Percentiles rank a stretch among this genome's conserved stretches.
These are phyloP conservation scores for Masticophis lateralis DNA, from an alignment of 2,797 vertebrate genomes.

Conservation along the genomic window DNA sequence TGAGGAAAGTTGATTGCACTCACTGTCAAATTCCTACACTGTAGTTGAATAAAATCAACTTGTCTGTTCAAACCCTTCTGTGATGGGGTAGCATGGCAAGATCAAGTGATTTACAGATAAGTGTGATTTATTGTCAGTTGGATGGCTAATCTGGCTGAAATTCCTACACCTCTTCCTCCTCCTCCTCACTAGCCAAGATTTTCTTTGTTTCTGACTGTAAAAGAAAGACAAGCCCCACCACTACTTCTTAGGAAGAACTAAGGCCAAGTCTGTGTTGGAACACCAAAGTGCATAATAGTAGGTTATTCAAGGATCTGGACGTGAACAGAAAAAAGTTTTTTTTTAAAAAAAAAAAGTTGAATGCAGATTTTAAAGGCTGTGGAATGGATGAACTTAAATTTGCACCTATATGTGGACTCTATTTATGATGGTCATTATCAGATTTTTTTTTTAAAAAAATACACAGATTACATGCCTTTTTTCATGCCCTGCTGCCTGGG, in stretches of 20 bases:
- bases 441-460: neutral
- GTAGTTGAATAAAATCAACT: neutral
- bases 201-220: neutral
- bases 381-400: neutral
- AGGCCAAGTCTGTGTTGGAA: neutral
- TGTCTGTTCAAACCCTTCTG: neutral
- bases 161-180: neutral
- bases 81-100: neutral
- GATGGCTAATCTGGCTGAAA: conserved; percentile 25
- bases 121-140: conserved; percentile 1
- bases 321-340: neutral
- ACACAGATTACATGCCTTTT: neutral
- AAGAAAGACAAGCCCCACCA: neutral
- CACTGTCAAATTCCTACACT: accelerated
- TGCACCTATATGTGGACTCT: neutral
- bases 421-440: neutral
- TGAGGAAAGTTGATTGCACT: conserved; percentile 7
- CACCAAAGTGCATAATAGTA: neutral
- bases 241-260: neutral
- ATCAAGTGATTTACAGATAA: neutral
- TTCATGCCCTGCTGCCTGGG: neutral
- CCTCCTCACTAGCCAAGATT: neutral
- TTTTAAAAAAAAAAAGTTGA: neutral
- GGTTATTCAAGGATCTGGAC: neutral
- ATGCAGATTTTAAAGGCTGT: neutral